Evolutionary conservation across 2,888 invertebrate genomes (phyloP).

Genomic region (Pocota personata): DNA sequence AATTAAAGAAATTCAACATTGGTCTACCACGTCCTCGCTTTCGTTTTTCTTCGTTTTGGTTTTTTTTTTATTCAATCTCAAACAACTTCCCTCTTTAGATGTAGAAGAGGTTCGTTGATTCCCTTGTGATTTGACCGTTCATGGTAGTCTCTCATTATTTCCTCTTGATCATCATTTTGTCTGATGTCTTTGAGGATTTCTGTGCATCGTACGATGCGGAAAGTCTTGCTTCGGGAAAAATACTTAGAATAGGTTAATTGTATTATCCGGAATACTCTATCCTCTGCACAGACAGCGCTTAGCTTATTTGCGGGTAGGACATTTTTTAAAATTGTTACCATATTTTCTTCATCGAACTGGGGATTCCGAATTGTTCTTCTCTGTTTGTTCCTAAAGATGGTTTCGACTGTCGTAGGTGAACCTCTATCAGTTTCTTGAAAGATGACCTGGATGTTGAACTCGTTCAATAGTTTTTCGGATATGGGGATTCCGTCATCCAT

Average conservation of each 20-base stretch:
- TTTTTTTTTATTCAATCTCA: too few relatives aligned
- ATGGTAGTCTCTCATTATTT: conserved; percentile 27
- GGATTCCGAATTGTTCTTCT: background rate
- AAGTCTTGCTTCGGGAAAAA: conserved; percentile 34
- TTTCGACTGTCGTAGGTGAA: background rate
- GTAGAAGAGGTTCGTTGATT: too few relatives aligned
- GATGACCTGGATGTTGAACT: too few relatives aligned
- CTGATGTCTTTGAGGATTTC: conserved; percentile 15
- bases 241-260: background rate
- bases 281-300: background rate
- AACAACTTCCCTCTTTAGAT: too few relatives aligned
- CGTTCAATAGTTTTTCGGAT: too few relatives aligned
- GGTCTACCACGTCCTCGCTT: too few relatives aligned
- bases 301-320: conserved; percentile 49
- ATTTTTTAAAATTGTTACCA: conserved; percentile 53
- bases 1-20: too few relatives aligned
- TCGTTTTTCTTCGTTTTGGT: too few relatives aligned
- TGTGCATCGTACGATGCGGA: conserved; percentile 21
- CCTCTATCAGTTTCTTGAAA: too few relatives aligned
- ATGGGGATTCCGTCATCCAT: too few relatives aligned
- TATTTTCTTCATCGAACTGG: background rate
- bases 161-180: conserved; percentile 26
- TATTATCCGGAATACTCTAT: conserved; percentile 31
- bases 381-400: background rate
- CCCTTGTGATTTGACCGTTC: conserved; percentile 28